Percentiles rank a stretch among this genome's conserved stretches.
These are phyloP conservation scores for Cydia fagiglandana DNA, from an alignment of 1,140 invertebrate genomes.

Conservation along the genomic window DNA sequence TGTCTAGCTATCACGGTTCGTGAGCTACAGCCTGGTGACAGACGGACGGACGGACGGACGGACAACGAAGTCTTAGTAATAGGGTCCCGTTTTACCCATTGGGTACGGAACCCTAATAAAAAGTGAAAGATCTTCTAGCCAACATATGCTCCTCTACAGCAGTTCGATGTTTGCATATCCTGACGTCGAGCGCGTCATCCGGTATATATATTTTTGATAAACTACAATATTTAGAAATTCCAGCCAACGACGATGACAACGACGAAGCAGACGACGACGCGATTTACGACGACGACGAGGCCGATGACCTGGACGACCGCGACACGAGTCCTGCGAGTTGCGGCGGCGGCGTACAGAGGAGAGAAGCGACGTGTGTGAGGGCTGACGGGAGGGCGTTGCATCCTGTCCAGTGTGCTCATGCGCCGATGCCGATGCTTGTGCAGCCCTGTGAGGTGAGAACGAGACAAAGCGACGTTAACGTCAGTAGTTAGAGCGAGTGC, in stretches of 20 bases:
- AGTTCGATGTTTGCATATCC: background rate
- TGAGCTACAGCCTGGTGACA: no score
- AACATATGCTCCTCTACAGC: no score
- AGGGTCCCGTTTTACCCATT: no score
- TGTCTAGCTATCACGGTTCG: no score
- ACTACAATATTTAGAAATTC: background rate
- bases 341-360: conserved; percentile 70
- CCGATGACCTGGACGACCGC: conserved; percentile 48
- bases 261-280: conserved; percentile 63
- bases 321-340: conserved; percentile 51
- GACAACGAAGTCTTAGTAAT: no score
- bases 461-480: no score
- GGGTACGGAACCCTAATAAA: no score
- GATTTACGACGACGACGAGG: conserved; percentile 55
- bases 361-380: conserved; percentile 66
- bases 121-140: no score
- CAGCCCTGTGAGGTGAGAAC: conserved; percentile 72
- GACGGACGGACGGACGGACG: no score
- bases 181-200: no score
- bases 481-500: conserved; percentile 39
- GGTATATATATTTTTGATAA: no score
- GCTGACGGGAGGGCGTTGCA: conserved; percentile 63
- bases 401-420: conserved; percentile 63
- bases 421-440: conserved; percentile 64
- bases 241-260: conserved; percentile 50